phyloP scores from a whole-genome alignment of 2,113 vertebrate genomes.

The Melanostigma gelatinosum region DNA sequence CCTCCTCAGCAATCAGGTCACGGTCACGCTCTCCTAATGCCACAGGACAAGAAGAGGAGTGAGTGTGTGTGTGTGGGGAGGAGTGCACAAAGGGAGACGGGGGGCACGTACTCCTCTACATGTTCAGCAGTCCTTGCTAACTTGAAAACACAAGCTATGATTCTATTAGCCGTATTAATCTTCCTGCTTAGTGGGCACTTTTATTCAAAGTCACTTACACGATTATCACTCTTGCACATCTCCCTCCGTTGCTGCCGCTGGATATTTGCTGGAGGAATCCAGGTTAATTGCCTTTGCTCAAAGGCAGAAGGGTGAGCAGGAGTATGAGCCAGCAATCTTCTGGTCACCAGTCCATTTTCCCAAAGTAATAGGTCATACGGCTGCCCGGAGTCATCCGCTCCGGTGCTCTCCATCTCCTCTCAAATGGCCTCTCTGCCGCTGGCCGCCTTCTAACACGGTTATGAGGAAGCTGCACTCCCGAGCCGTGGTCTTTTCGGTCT shows the following conservation, averaged over 20 bases:
- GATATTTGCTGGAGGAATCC: slow-evolving; percentile 80
- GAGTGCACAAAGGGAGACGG: slow-evolving; percentile 40
- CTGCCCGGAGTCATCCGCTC: slow-evolving; percentile 73
- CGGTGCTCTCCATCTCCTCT: slow-evolving; percentile 59
- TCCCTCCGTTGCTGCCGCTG: slow-evolving; percentile 71
- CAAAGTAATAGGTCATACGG: slow-evolving; percentile 79
- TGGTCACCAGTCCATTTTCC: slow-evolving; percentile 81
- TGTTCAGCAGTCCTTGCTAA: slow-evolving; percentile 71
- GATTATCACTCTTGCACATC: slow-evolving; percentile 77
- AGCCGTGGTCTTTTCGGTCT: slow-evolving; percentile 45
- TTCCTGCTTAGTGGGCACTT: slow-evolving; percentile 80
- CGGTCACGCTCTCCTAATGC: slow-evolving; percentile 76
- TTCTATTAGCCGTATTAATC: slow-evolving; percentile 78
- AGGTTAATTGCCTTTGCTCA: slow-evolving; percentile 83
- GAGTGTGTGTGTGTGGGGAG: slow-evolving; percentile 20
- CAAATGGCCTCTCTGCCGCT: slow-evolving; percentile 63
- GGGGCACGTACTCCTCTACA: slow-evolving; percentile 42
- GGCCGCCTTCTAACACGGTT: slow-evolving; percentile 58
- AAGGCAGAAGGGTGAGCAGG: slow-evolving; percentile 74
- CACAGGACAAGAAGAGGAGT: slow-evolving; percentile 57
- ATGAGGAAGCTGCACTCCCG: slow-evolving; percentile 54
- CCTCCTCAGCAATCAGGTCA: slow-evolving; percentile 81
- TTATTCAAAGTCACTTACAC: slow-evolving; percentile 81
- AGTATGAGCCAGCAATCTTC: slow-evolving; percentile 81
- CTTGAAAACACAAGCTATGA: slow-evolving; percentile 73